These are phyloP conservation scores for Chaunax sp. DNA, from an alignment of 2,797 vertebrate genomes.

Conservation along the genomic window DNA sequence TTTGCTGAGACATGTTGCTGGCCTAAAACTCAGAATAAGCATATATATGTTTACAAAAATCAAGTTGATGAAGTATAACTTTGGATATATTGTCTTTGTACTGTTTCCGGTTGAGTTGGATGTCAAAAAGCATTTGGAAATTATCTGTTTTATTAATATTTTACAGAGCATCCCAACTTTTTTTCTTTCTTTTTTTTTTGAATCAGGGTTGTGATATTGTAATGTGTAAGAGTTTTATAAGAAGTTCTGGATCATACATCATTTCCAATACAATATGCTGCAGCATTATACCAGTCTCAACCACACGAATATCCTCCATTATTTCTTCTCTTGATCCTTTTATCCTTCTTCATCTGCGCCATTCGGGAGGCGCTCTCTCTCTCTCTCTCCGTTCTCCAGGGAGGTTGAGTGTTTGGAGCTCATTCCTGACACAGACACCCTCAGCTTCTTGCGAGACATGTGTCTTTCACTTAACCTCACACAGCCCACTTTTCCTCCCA, in stretches of 20 bases:
- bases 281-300: conserved; percentile 39
- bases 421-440: conserved; percentile 30
- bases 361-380: conserved; percentile 11
- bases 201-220: no score
- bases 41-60: no score
- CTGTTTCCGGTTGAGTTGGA: no score
- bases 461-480: conserved; percentile 66
- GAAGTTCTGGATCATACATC: conserved; percentile 5
- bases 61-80: no score
- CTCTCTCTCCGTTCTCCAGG: conserved; percentile 4
- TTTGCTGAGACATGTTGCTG: no score
- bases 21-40: no score
- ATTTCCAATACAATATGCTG: conserved; percentile 26
- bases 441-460: conserved; percentile 27
- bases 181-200: no score
- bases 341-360: conserved; percentile 31
- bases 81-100: background rate
- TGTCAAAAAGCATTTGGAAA: no score
- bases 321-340: conserved; percentile 33
- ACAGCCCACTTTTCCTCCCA: background rate
- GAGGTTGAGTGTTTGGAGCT: conserved; percentile 32
- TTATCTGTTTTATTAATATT: no score
- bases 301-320: conserved; percentile 31
- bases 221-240: no score
- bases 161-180: no score